These are phyloP conservation scores for Leptinotarsa juncta DNA, from an alignment of 2,888 invertebrate species.

Conservation along the genomic window DNA sequence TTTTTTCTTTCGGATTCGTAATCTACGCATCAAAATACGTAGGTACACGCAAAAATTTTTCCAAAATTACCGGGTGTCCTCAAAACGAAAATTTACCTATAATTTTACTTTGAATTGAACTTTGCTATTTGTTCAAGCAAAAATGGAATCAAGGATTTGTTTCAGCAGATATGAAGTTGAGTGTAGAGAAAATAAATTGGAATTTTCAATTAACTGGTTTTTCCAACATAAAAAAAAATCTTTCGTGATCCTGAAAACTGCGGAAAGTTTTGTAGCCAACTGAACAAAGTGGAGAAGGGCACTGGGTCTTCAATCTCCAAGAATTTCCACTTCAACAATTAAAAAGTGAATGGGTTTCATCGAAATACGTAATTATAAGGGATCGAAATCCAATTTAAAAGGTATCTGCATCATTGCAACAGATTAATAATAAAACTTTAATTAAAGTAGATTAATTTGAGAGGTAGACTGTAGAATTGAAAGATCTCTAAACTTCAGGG, in stretches of 20 bases:
- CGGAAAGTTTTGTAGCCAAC: not conserved
- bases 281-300: not conserved
- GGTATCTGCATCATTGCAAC: slow-evolving; percentile 45
- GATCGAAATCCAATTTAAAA: slow-evolving; percentile 49
- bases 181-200: too few relatives aligned
- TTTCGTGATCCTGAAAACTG: not conserved
- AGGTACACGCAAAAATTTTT: too few relatives aligned
- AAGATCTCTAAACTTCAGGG: too few relatives aligned
- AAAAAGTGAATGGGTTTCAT: slow-evolving; percentile 34
- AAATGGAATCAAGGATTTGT: too few relatives aligned
- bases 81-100: too few relatives aligned
- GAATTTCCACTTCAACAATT: slow-evolving; percentile 29
- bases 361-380: slow-evolving; percentile 22
- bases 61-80: too few relatives aligned
- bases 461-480: not conserved
- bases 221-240: not conserved
- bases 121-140: too few relatives aligned
- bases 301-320: not conserved
- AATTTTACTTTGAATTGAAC: too few relatives aligned
- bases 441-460: slow-evolving; percentile 41
- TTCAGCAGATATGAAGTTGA: too few relatives aligned
- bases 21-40: too few relatives aligned
- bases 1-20: too few relatives aligned
- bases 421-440: slow-evolving; percentile 51
- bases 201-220: too few relatives aligned